These are phyloP conservation scores for Plebejus anna DNA, from an alignment of 2,888 invertebrate species.

Conservation along the genomic window DNA sequence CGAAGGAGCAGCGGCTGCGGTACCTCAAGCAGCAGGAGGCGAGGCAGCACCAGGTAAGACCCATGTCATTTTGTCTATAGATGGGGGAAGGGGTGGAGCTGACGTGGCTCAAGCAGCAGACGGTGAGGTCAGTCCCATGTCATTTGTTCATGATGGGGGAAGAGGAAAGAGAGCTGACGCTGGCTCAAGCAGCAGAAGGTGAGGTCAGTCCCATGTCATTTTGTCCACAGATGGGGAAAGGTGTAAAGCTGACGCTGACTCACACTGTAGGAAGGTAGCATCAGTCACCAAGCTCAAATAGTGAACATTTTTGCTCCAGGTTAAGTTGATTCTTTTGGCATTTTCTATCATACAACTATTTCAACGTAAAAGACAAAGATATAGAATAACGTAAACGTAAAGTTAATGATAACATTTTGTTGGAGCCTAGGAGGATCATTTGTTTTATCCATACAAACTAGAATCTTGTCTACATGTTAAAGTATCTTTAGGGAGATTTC, in stretches of 20 bases:
- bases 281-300: no score
- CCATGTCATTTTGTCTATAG: slow-evolving; percentile 72
- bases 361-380: no score
- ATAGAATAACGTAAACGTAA: no score
- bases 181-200: slow-evolving; percentile 96
- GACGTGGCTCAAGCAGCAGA: slow-evolving; percentile 95
- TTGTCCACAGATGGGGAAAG: slow-evolving; percentile 90
- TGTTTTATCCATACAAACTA: no score
- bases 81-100: slow-evolving; percentile 95
- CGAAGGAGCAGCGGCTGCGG: slow-evolving; percentile 94
- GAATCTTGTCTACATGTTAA: no score
- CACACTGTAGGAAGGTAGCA: slow-evolving; percentile 44
- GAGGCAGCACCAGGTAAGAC: slow-evolving; percentile 81
- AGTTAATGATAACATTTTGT: no score
- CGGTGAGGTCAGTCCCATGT: slow-evolving; percentile 80
- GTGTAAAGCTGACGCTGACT: slow-evolving; percentile 93
- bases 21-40: slow-evolving; percentile 97
- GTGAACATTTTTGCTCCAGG: no score
- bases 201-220: slow-evolving; percentile 57
- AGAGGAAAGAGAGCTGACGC: slow-evolving; percentile 92
- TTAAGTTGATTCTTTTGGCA: no score
- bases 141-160: slow-evolving; percentile 86
- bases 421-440: no score
- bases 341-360: no score
- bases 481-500: no score